Percentiles rank a stretch among this genome's conserved stretches.
Conservation (phyloP, 2,888 invertebrate species). For the Brachyopa scutellaris region DNA sequence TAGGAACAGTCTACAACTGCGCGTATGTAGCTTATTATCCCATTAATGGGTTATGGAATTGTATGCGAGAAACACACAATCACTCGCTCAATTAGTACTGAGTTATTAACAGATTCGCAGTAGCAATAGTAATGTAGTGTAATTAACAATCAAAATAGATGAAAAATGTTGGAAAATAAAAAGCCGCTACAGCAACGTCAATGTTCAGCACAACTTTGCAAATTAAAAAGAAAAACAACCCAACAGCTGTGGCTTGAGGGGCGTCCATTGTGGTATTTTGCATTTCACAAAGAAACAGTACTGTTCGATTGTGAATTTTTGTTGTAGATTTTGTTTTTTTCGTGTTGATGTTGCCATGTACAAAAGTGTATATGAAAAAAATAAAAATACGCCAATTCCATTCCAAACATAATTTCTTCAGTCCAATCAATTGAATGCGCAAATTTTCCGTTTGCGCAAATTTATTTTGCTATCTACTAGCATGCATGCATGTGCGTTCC, state of each 20-base stretch:
- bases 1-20: slow-evolving; percentile 11
- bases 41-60: not conserved
- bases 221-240: slow-evolving; percentile 43
- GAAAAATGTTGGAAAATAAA: not conserved
- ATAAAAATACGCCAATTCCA: no score
- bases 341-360: not conserved
- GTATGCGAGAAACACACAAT: not conserved
- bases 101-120: no score
- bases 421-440: no score
- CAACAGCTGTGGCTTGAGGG: slow-evolving; percentile 33
- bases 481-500: no score
- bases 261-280: no score
- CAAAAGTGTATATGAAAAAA: no score
- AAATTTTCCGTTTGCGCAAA: no score
- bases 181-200: slow-evolving; percentile 6
- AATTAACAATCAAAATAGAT: not conserved
- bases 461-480: no score
- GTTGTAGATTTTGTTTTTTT: not conserved
- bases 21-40: not conserved
- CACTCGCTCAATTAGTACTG: no score
- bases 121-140: no score
- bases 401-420: no score
- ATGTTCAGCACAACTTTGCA: slow-evolving; percentile 9
- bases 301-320: slow-evolving; percentile 13
- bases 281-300: not conserved